These are phyloP conservation scores for Delphinus delphis DNA, from an alignment of 2,113 vertebrate genomes.

Conservation along the genomic window DNA sequence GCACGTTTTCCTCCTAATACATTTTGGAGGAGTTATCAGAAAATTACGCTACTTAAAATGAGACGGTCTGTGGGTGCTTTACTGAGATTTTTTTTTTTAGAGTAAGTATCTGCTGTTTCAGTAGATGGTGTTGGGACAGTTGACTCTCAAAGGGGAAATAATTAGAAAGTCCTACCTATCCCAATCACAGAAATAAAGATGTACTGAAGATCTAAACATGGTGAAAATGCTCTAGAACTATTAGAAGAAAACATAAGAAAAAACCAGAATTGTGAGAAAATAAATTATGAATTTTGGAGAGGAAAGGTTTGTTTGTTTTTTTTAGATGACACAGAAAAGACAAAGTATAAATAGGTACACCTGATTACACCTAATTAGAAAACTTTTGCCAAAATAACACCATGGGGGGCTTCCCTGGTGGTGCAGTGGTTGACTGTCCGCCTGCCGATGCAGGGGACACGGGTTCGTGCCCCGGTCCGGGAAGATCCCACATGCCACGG, in stretches of 20 bases:
- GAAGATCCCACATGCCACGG: no score
- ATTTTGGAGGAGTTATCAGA: neutral
- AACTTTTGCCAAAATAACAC: neutral
- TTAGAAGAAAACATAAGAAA: constrained; percentile 10
- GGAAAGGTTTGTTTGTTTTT: neutral
- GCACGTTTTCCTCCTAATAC: constrained; percentile 33
- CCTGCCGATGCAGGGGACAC: no score
- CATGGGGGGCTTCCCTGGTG: neutral
- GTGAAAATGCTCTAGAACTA: neutral
- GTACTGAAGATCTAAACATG: neutral
- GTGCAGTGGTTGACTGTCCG: no score
- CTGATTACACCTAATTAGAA: constrained; percentile 55
- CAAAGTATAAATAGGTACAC: neutral
- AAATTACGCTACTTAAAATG: constrained; percentile 46
- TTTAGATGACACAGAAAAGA: neutral
- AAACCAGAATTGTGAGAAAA: neutral
- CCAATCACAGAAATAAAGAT: neutral
- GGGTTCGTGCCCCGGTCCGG: no score
- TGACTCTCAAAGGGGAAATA: constrained; percentile 11
- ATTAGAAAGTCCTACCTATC: neutral
- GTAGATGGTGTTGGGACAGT: neutral
- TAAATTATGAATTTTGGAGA: neutral
- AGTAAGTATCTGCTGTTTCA: constrained; percentile 38
- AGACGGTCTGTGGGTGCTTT: neutral
- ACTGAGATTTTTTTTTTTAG: neutral